phyloP scores from a whole-genome alignment of 2,888 invertebrate genomes.

The Adela reaumurella region DNA sequence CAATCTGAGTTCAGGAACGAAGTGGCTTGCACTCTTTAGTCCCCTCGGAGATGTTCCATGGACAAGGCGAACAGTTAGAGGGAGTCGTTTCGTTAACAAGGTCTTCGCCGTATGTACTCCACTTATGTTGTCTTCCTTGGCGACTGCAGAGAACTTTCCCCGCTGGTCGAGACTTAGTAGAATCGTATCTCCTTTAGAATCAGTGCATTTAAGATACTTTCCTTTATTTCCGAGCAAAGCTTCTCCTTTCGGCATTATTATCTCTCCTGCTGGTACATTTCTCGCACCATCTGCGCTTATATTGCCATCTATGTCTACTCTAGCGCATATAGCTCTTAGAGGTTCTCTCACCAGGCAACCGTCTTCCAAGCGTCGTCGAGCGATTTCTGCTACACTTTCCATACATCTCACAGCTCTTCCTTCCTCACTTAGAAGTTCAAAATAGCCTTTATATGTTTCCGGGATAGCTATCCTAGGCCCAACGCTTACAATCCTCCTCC shows the following conservation, averaged over 20 bases:
- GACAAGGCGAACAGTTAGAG: conserved; percentile 87
- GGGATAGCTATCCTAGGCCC: conserved; percentile 86
- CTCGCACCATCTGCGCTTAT: conserved; percentile 66
- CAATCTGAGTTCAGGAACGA: conserved; percentile 80
- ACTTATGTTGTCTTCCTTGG: conserved; percentile 90
- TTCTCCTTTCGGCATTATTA: conserved; percentile 75
- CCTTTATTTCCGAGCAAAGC: conserved; percentile 64
- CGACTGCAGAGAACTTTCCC: conserved; percentile 88
- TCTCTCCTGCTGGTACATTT: conserved; percentile 79
- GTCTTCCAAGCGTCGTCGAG: conserved; percentile 68
- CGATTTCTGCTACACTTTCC: conserved; percentile 81
- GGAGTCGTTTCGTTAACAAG: conserved; percentile 83
- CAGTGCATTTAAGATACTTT: conserved; percentile 83
- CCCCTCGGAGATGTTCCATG: conserved; percentile 87
- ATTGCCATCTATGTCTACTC: conserved; percentile 58
- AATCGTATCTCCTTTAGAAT: conserved; percentile 78
- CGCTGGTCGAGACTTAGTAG: conserved; percentile 82
- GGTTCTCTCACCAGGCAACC: conserved; percentile 78
- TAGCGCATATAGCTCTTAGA: conserved; percentile 65
- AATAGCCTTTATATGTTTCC: conserved; percentile 86
- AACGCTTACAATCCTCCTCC: conserved; percentile 74
- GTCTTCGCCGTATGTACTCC: conserved; percentile 92
- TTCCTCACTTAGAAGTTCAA: conserved; percentile 92
- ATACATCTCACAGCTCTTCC: conserved; percentile 87
- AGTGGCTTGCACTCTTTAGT: conserved; percentile 75